A percentile compares a stretch with the other conserved stretches of the same genome.
Conservation (phyloP, 2,797 vertebrate species). For the Cyclopterus lumpus region DNA sequence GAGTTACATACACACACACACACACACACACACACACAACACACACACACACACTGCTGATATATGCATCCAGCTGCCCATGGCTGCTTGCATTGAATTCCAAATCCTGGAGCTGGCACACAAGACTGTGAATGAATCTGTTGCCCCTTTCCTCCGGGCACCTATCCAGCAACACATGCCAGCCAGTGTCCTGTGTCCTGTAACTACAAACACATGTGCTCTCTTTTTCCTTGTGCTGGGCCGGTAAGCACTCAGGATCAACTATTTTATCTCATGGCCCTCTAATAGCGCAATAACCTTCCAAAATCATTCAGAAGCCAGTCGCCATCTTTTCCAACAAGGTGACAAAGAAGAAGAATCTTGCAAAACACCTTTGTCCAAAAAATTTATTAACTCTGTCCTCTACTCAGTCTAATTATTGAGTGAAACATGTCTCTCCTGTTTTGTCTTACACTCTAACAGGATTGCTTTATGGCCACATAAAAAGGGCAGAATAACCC, state of each 20-base stretch:
- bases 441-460: not conserved
- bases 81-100: constrained; percentile 62
- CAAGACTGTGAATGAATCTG: constrained; percentile 47
- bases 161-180: constrained; percentile 58
- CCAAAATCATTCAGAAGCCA: constrained; percentile 30
- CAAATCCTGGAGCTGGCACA: constrained; percentile 62
- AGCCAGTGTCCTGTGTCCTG: constrained; percentile 59
- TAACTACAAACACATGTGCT: constrained; percentile 49
- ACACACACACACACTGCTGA: constrained; percentile 29
- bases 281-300: constrained; percentile 39
- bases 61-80: constrained; percentile 64
- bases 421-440: not conserved
- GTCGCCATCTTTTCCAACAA: constrained; percentile 16
- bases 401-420: not conserved
- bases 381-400: not conserved
- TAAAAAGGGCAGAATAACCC: not conserved
- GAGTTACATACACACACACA: constrained; percentile 5
- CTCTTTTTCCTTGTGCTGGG: constrained; percentile 35
- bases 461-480: not conserved
- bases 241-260: constrained; percentile 29
- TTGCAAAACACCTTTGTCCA: not conserved
- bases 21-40: constrained; percentile 7
- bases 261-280: constrained; percentile 29
- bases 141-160: constrained; percentile 60
- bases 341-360: constrained; percentile 12